A percentile compares a stretch with the other conserved stretches of the same genome.
phyloP scores from a whole-genome alignment of 2,113 vertebrate species.

The Spermophilus dauricus region DNA sequence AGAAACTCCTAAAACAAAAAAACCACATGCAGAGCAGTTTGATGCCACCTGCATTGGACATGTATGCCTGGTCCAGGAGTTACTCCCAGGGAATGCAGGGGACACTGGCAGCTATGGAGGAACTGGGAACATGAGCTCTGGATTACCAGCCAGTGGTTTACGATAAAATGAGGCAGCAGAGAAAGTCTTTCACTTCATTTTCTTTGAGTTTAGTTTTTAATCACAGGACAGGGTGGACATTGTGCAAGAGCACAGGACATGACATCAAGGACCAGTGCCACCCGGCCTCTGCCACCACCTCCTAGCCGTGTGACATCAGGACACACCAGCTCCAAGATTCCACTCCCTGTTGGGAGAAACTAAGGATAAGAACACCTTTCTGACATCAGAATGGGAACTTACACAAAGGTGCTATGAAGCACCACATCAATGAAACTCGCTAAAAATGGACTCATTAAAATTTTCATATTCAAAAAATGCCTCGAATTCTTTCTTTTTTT shows the following conservation, averaged over 20 bases:
- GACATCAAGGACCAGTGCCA: background rate
- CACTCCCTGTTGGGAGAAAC: background rate
- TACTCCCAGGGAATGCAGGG: background rate
- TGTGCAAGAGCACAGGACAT: background rate
- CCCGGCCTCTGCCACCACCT: background rate
- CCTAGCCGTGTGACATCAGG: background rate
- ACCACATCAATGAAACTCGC: background rate
- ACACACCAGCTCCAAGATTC: background rate
- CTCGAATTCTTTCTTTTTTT: no score
- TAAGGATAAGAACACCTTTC: background rate
- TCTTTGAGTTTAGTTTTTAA: constrained; percentile 30
- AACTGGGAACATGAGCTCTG: background rate
- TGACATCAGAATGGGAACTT: background rate
- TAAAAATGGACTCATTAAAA: background rate
- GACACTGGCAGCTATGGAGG: background rate
- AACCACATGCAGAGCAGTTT: background rate
- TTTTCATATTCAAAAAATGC: background rate
- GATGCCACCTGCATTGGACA: background rate
- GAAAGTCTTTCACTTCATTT: constrained; percentile 46
- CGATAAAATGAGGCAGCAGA: background rate
- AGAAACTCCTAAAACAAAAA: background rate
- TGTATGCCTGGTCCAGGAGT: background rate
- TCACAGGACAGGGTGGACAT: background rate
- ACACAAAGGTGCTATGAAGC: background rate
- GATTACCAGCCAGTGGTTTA: background rate